Evolutionary conservation across 2,888 invertebrate species (phyloP).

Genomic region (Chelonus formosanus): DNA sequence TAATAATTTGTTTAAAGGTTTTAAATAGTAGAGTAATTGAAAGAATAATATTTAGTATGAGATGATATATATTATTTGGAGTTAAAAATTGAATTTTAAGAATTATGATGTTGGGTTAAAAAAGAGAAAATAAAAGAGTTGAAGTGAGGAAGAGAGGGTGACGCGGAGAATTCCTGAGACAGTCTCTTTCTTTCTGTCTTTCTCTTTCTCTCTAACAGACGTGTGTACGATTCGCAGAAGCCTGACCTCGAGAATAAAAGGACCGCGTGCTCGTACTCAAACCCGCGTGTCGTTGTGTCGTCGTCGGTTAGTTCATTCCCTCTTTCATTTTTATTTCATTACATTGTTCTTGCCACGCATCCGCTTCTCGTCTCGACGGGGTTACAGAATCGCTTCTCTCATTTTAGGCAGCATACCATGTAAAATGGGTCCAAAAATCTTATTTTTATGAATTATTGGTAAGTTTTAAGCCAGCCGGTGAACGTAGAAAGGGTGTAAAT

Average conservation of each 20-base stretch:
- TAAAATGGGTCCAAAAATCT: too few relatives aligned
- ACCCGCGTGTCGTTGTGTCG: slow-evolving; percentile 35
- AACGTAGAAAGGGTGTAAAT: slow-evolving; percentile 6
- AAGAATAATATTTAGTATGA: too few relatives aligned
- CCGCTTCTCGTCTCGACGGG: slow-evolving; percentile 11
- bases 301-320: slow-evolving; percentile 25
- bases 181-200: slow-evolving; percentile 4
- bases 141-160: slow-evolving; percentile 4
- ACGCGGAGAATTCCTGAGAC: slow-evolving; percentile 18
- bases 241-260: slow-evolving; percentile 45
- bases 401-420: too few relatives aligned
- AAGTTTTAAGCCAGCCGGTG: slow-evolving; percentile 3
- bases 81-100: too few relatives aligned
- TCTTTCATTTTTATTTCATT: slow-evolving; percentile 22
- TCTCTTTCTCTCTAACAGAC: slow-evolving; percentile 3
- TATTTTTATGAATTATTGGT: too few relatives aligned
- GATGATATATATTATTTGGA: too few relatives aligned
- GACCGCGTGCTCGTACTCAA: slow-evolving; percentile 32
- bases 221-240: slow-evolving; percentile 42
- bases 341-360: slow-evolving; percentile 20
- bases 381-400: slow-evolving; percentile 1
- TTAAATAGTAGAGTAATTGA: too few relatives aligned
- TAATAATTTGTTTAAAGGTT: too few relatives aligned
- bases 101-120: too few relatives aligned
- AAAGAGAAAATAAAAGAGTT: neutral